phyloP scores from a whole-genome alignment of 1,140 invertebrate genomes.

The Callitettix versicolor region DNA sequence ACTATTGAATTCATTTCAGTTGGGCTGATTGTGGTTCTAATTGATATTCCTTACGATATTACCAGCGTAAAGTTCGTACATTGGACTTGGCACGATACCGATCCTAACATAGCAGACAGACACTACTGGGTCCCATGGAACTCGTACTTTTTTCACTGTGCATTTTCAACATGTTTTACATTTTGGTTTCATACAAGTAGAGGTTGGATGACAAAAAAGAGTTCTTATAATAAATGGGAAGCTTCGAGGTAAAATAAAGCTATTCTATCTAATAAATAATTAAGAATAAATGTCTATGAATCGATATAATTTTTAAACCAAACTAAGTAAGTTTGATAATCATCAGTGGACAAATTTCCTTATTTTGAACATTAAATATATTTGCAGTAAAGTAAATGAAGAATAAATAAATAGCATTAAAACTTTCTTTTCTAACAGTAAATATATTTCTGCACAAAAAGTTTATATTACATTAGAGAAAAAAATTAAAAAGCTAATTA shows the following conservation, averaged over 20 bases:
- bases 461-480: too few relatives aligned
- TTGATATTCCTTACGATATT: conserved; percentile 74
- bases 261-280: too few relatives aligned
- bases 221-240: conserved; percentile 7
- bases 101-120: conserved; percentile 67
- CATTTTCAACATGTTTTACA: conserved; percentile 59
- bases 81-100: conserved; percentile 81
- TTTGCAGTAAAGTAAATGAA: too few relatives aligned
- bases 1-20: conserved; percentile 35
- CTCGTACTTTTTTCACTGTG: conserved; percentile 70
- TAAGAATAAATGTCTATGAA: too few relatives aligned
- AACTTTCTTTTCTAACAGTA: too few relatives aligned
- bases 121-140: conserved; percentile 70
- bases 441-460: too few relatives aligned
- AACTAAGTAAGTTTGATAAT: too few relatives aligned
- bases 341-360: too few relatives aligned
- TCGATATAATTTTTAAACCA: too few relatives aligned
- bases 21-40: conserved; percentile 56
- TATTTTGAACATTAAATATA: too few relatives aligned
- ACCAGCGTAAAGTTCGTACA: conserved; percentile 67
- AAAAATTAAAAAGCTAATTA: too few relatives aligned
- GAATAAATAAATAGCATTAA: too few relatives aligned
- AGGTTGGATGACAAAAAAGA: not conserved
- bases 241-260: conserved; percentile 10
- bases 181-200: conserved; percentile 48